Conservation (phyloP, 2,888 invertebrate species). For the Netelia virgata region DNA sequence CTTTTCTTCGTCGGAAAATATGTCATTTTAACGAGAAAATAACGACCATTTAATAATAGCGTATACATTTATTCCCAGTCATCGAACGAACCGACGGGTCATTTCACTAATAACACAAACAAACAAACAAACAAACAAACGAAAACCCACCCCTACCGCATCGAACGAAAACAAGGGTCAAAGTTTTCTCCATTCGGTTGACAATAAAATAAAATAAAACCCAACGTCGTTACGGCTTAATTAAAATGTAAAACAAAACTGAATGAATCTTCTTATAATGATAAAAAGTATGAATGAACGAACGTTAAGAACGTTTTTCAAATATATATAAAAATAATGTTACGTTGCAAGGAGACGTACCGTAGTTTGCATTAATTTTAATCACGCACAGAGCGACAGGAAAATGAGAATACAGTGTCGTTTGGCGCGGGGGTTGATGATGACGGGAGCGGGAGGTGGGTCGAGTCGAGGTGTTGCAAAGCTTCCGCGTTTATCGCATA, state of each 20-base stretch:
- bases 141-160: too few relatives aligned
- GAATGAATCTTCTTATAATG: background rate
- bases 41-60: background rate
- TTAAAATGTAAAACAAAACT: background rate
- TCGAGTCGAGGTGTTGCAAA: conserved; percentile 20
- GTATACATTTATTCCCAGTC: background rate
- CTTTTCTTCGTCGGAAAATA: conserved; percentile 33
- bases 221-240: background rate
- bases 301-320: background rate
- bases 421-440: conserved; percentile 32
- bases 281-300: background rate
- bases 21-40: conserved; percentile 18
- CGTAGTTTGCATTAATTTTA: conserved; percentile 48
- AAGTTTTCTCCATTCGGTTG: too few relatives aligned
- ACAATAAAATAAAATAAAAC: too few relatives aligned
- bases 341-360: background rate
- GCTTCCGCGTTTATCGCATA: conserved; percentile 42
- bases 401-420: conserved; percentile 28
- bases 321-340: conserved; percentile 8
- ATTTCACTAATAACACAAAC: too few relatives aligned
- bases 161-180: too few relatives aligned
- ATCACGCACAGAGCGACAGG: conserved; percentile 30
- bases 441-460: background rate
- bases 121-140: too few relatives aligned
- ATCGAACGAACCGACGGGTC: too few relatives aligned